Base-by-base conservation (phyloP, 2,888 invertebrate genomes). In the Spisula solida region DNA sequence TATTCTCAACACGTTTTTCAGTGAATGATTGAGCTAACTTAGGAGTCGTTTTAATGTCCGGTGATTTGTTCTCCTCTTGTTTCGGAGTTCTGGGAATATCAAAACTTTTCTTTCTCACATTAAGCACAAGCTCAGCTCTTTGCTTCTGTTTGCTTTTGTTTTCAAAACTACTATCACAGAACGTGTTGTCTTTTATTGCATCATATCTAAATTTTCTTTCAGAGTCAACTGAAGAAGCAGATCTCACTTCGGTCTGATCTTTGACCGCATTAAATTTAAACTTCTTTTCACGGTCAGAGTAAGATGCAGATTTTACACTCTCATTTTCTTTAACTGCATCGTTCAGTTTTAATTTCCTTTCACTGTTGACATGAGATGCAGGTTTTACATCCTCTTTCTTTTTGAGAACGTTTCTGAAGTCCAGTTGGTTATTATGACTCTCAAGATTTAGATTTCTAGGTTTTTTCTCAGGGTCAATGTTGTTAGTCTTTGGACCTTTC, bases 341-440 rank as follows among this genome's bases (percentile, higher is more conserved):
- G 83, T 86, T 82, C 16, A 90, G 87, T 78, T 91, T 90, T n/a
- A 85, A 16, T 51, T 55, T 75, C 29, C 70, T 82, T 66, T 84
- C 70, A 51, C 56, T 66, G 66, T 78, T 85, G n/a, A 55, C 60
- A 5, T n/a, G n/a, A 66, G 82, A 70, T 25, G 25, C 70, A 47
- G 88, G 78, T 75, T 60, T 79, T 34, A 82, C 75, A 29, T 89
- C 86, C 70, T 87, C 89, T n/a, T 82, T 89, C 66, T 90, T 89
- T 56, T 88, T 88, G 0, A 87, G 81, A 78, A 84, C 85, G 86
- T 78, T 92, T 86, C 88, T 83, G 14, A 89, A 88, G 78, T 91
- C 91, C n/a, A 85, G 20, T 51, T 55, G 81, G 29, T 56, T 82
- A 80, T 84, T 56, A 84, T 79, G 31, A 47, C 66, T 70, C 47